A percentile compares a stretch with the other conserved stretches of the same genome.
phyloP scores from a whole-genome alignment of 2,888 invertebrate genomes.

The Diplolepis rosae region DNA sequence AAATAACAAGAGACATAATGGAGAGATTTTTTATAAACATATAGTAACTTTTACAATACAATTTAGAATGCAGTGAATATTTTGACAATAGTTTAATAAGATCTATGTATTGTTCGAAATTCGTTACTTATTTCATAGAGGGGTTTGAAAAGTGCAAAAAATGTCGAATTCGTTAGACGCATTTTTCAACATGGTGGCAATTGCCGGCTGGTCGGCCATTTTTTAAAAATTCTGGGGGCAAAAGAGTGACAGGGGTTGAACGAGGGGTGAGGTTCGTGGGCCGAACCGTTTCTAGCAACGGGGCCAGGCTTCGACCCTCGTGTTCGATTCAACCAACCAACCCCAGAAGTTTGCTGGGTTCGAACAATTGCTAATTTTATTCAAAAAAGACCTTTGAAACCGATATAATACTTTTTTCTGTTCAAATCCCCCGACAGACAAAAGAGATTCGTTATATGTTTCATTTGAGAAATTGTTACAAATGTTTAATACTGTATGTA shows the following conservation, averaged over 20 bases:
- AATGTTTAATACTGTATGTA: too few species aligned
- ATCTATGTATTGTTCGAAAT: too few species aligned
- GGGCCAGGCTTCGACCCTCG: neutral
- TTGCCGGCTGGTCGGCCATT: conserved; percentile 11
- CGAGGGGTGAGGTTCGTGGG: conserved; percentile 14
- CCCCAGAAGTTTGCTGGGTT: neutral
- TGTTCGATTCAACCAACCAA: conserved; percentile 11
- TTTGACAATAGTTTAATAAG: too few species aligned
- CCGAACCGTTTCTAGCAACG: neutral
- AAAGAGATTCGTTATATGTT: neutral
- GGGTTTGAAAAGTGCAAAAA: neutral
- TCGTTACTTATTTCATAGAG: too few species aligned
- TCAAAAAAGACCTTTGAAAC: neutral
- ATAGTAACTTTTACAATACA: too few species aligned
- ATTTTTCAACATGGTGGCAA: conserved; percentile 6
- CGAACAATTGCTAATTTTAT: neutral
- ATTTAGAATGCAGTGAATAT: too few species aligned
- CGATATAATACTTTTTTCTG: neutral
- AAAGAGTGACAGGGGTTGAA: conserved; percentile 8
- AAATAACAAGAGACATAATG: too few species aligned
- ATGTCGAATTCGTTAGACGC: neutral
- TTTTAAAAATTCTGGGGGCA: conserved; percentile 6
- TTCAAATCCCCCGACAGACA: neutral
- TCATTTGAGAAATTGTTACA: neutral
- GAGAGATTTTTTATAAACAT: too few species aligned